Conservation (phyloP, 1,140 invertebrate genomes). For the Xylocopa sonorina region DNA sequence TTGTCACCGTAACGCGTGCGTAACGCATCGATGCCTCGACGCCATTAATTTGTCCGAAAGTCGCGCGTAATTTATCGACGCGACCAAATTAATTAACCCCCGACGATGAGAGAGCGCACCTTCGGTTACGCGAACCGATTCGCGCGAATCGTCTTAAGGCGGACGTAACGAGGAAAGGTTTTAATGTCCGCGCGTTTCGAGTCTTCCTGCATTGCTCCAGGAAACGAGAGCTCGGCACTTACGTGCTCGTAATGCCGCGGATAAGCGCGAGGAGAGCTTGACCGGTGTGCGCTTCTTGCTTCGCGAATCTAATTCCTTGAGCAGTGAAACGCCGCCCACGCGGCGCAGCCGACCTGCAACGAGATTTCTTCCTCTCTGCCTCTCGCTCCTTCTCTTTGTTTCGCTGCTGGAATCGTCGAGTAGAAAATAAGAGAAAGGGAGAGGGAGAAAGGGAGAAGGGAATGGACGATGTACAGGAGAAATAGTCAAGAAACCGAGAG, state of each 20-base stretch:
- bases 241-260: constrained; percentile 50
- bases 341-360: constrained; percentile 32
- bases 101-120: not conserved
- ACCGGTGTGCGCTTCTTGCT: constrained; percentile 57
- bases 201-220: too few species aligned
- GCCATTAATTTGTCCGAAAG: constrained; percentile 48
- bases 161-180: too few species aligned
- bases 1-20: constrained; percentile 10
- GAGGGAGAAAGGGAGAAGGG: not conserved
- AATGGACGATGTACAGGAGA: not conserved
- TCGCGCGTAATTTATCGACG: constrained; percentile 34
- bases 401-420: too few species aligned
- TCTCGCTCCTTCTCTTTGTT: not conserved
- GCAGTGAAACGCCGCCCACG: constrained; percentile 62
- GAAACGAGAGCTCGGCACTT: constrained; percentile 51
- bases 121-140: constrained; percentile 11
- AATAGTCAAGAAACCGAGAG: too few species aligned
- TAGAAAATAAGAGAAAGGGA: too few species aligned
- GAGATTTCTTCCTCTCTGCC: constrained; percentile 22
- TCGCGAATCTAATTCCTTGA: constrained; percentile 58
- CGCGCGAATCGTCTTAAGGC: too few species aligned
- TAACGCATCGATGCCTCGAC: constrained; percentile 35
- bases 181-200: too few species aligned
- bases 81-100: constrained; percentile 15
- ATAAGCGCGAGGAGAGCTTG: constrained; percentile 49